Percentiles rank a stretch among this genome's conserved stretches.
Evolutionary conservation across 2,113 vertebrate genomes (phyloP).

Genomic region (Axis porcinus): DNA sequence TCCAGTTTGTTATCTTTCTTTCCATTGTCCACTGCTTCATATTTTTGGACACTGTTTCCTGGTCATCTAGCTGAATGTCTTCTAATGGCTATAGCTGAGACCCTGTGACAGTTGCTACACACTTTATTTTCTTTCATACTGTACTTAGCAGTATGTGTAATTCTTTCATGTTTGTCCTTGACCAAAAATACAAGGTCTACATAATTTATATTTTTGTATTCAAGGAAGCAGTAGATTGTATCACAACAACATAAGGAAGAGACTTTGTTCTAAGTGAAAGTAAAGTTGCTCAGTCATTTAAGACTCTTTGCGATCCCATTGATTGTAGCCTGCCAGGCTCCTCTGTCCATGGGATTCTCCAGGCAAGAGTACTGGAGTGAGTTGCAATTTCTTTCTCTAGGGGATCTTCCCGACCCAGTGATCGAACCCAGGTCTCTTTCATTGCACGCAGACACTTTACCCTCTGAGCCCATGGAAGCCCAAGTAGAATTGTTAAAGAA

Average conservation of each 20-base stretch:
- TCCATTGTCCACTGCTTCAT: neutral
- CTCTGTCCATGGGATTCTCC: neutral
- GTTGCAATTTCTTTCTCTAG: neutral
- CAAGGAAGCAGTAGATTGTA: neutral
- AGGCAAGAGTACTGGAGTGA: neutral
- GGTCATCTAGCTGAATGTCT: neutral
- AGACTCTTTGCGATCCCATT: neutral
- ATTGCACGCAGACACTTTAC: neutral
- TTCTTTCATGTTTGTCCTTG: neutral
- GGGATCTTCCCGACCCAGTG: neutral
- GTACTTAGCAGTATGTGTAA: accelerated
- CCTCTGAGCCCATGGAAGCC: neutral
- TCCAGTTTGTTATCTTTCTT: neutral
- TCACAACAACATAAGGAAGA: neutral
- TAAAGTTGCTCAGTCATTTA: neutral
- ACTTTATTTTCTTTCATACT: neutral
- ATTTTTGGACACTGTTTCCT: neutral
- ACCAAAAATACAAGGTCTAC: neutral
- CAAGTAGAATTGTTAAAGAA: neutral
- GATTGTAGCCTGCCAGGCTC: neutral
- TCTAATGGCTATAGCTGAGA: accelerated
- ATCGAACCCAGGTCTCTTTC: neutral
- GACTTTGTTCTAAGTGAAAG: neutral
- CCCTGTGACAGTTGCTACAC: accelerated
- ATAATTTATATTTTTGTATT: neutral